Conservation (phyloP, 2,888 invertebrate species). For the Argynnis bischoffii region DNA sequence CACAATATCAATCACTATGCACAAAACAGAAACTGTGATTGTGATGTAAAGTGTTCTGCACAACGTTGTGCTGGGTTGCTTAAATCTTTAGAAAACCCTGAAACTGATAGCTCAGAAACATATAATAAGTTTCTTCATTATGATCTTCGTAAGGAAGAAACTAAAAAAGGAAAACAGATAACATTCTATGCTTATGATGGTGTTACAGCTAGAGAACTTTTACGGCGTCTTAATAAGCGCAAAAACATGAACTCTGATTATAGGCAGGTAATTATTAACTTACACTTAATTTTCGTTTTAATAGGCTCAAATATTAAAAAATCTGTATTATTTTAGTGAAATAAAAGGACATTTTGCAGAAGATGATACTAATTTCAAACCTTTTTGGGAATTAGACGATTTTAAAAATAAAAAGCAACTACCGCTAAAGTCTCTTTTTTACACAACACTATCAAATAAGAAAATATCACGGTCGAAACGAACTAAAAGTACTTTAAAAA, state of each 20-base stretch:
- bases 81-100: constrained; percentile 33
- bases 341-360: constrained; percentile 56
- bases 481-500: constrained; percentile 45
- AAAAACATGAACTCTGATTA: constrained; percentile 44
- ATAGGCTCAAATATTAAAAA: background rate
- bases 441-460: constrained; percentile 60
- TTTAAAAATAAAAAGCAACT: constrained; percentile 47
- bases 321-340: constrained; percentile 49
- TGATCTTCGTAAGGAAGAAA: constrained; percentile 14
- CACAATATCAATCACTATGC: constrained; percentile 39
- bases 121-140: constrained; percentile 36
- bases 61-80: constrained; percentile 39
- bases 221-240: constrained; percentile 35
- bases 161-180: background rate
- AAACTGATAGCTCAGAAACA: constrained; percentile 42
- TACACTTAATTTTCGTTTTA: background rate
- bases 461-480: constrained; percentile 38
- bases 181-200: background rate
- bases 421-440: constrained; percentile 58
- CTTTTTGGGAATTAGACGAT: constrained; percentile 67
- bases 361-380: constrained; percentile 52
- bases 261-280: constrained; percentile 48
- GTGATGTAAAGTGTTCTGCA: constrained; percentile 37
- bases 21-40: constrained; percentile 46
- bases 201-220: constrained; percentile 4